These are phyloP conservation scores for Leiothrix lutea DNA, from an alignment of 2,113 vertebrate species.

Conservation along the genomic window DNA sequence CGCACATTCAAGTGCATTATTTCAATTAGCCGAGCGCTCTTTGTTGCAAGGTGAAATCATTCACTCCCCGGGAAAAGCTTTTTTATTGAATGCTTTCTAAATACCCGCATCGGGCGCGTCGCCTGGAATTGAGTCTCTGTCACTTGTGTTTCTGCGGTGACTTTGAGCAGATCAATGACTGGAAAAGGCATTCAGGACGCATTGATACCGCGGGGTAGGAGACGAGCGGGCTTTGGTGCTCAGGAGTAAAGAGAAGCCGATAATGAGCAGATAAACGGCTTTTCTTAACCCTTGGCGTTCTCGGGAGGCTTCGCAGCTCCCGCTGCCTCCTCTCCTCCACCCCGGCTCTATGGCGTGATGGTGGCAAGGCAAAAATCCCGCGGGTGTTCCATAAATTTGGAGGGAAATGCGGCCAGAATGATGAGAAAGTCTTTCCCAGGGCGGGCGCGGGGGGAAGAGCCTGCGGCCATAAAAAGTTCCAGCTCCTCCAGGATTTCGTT, in stretches of 20 bases:
- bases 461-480: neutral
- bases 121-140: conserved; percentile 58
- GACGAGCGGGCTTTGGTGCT: neutral
- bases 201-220: neutral
- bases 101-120: conserved; percentile 19
- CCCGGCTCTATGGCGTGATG: neutral
- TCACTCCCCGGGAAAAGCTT: conserved; percentile 18
- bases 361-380: neutral
- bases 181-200: conserved; percentile 51
- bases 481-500: neutral
- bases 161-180: conserved; percentile 63
- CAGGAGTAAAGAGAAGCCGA: neutral
- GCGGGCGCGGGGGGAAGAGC: neutral
- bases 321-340: neutral
- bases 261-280: conserved; percentile 7
- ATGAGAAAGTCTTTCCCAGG: neutral
- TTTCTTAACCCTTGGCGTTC: conserved; percentile 38
- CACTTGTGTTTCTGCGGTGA: conserved; percentile 52
- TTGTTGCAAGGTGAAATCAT: conserved; percentile 40
- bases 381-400: neutral
- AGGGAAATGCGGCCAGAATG: neutral
- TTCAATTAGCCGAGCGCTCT: conserved; percentile 30
- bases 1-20: conserved; percentile 10
- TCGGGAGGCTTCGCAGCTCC: neutral
- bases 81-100: conserved; percentile 47